A percentile compares a stretch with the other conserved stretches of the same genome.
Conservation (phyloP, 2,797 vertebrate species). For the Artibeus lituratus region DNA sequence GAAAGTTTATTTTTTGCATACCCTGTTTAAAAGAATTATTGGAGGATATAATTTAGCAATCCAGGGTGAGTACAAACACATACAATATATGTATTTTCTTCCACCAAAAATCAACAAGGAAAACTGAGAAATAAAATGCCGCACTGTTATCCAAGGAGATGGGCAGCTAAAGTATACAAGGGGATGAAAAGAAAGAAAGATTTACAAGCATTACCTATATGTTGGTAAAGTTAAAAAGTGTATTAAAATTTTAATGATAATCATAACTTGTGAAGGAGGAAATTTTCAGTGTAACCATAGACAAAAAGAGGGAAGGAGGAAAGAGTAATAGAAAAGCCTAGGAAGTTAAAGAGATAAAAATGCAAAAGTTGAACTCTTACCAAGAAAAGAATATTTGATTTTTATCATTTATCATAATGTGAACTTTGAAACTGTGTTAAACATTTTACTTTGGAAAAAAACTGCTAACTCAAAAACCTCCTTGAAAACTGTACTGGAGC, state of each 20-base stretch:
- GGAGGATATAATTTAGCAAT: not conserved
- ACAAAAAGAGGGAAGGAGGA: not conserved
- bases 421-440: not conserved
- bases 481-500: not conserved
- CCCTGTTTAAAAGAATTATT: constrained; percentile 4
- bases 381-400: not conserved
- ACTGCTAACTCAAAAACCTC: not conserved
- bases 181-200: not conserved
- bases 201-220: not conserved
- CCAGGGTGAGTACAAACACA: not conserved
- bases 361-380: not conserved
- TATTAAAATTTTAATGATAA: not conserved
- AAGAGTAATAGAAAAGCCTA: not conserved
- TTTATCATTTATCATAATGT: not conserved
- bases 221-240: not conserved
- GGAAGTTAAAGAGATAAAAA: not conserved
- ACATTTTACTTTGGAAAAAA: not conserved
- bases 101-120: not conserved
- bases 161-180: not conserved
- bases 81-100: not conserved
- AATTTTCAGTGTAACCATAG: not conserved
- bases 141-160: not conserved
- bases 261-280: not conserved
- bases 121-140: not conserved
- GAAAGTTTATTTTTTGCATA: not conserved